Percentiles rank a stretch among this genome's conserved stretches.
These are phyloP conservation scores for Scaptomyza tumidula DNA, from an alignment of 2,888 invertebrate genomes.

Conservation along the genomic window DNA sequence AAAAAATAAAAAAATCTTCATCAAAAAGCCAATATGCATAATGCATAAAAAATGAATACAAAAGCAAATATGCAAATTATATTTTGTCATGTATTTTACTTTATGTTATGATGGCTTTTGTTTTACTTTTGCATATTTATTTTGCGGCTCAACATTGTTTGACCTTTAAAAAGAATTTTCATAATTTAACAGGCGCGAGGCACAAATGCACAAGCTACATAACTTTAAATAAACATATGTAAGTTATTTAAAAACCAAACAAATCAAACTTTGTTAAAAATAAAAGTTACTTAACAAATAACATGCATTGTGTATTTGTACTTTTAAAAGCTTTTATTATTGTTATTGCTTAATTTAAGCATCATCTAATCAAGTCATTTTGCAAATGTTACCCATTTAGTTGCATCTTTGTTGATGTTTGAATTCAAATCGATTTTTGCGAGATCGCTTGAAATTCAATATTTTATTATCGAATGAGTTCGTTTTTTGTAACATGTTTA, in stretches of 20 bases:
- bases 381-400: too few species aligned
- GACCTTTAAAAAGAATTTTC: slow-evolving; percentile 64
- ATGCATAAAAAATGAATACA: slow-evolving; percentile 9
- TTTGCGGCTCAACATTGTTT: slow-evolving; percentile 49
- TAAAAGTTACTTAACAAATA: background rate
- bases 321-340: too few species aligned
- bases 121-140: slow-evolving; percentile 21
- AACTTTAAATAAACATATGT: slow-evolving; percentile 34
- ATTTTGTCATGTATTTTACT: slow-evolving; percentile 15
- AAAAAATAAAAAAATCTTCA: slow-evolving; percentile 16
- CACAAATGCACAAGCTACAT: slow-evolving; percentile 38
- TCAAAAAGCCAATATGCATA: slow-evolving; percentile 24
- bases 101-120: slow-evolving; percentile 30
- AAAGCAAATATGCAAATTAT: slow-evolving; percentile 44
- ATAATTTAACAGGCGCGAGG: slow-evolving; percentile 53
- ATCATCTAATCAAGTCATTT: too few species aligned
- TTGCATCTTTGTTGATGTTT: too few species aligned
- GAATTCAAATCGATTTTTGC: too few species aligned
- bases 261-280: slow-evolving; percentile 7
- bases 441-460: too few species aligned
- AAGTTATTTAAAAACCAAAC: slow-evolving; percentile 42
- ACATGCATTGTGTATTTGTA: too few species aligned
- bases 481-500: too few species aligned
- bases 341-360: too few species aligned
- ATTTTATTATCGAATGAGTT: too few species aligned